phyloP scores from a whole-genome alignment of 2,888 invertebrate species.

The Amiota communis region DNA sequence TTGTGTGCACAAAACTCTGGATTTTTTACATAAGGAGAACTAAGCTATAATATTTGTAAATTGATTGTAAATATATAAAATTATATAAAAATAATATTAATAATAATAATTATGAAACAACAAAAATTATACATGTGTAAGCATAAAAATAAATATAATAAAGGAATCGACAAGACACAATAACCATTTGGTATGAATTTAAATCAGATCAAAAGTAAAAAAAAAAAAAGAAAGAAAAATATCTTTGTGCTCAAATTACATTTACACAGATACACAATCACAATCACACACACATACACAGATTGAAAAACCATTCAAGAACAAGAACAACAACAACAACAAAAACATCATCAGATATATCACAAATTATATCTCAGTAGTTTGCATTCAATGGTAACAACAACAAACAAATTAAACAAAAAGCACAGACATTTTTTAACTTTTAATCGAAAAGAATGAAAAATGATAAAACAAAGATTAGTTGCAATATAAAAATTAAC shows the following conservation, averaged over 20 bases:
- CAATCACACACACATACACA: not conserved
- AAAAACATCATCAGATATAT: not conserved
- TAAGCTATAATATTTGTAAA: conserved; percentile 11
- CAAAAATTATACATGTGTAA: not conserved
- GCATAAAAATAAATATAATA: not conserved
- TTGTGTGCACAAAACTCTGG: conserved; percentile 24
- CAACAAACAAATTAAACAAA: conserved; percentile 13
- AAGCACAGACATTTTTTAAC: not conserved
- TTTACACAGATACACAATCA: conserved; percentile 16
- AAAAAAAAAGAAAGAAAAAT: not conserved
- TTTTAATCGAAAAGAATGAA: conserved; percentile 1
- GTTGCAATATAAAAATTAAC: conserved; percentile 54
- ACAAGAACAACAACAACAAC: not conserved
- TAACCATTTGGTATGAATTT: conserved; percentile 20
- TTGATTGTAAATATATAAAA: conserved; percentile 28
- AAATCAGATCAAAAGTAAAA: conserved; percentile 31
- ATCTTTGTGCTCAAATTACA: not conserved
- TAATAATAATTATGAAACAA: conserved; percentile 13
- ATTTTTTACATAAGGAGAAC: conserved; percentile 10
- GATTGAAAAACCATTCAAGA: conserved; percentile 15
- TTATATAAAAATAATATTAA: conserved; percentile 19
- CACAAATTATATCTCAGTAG: conserved; percentile 15
- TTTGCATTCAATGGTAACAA: conserved; percentile 18
- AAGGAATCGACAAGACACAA: conserved; percentile 17
- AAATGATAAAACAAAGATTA: conserved; percentile 39